Conservation (phyloP, 2,797 vertebrate species). For the Mormyrus proboscirostris region DNA sequence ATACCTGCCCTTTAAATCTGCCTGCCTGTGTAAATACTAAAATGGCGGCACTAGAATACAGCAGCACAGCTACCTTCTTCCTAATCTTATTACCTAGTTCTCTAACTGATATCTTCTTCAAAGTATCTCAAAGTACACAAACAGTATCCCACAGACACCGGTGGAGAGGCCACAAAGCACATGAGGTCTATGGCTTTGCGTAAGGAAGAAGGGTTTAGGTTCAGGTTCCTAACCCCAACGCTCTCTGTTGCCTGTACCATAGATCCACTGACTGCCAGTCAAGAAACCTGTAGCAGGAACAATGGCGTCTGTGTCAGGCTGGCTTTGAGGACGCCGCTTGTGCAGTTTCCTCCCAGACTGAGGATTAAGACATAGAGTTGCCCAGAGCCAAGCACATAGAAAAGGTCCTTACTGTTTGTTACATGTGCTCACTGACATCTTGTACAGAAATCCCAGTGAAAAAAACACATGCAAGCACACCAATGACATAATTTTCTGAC, state of each 20-base stretch:
- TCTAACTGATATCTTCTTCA: not conserved
- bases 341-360: not conserved
- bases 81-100: not conserved
- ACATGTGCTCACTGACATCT: not conserved
- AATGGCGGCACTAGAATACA: not conserved
- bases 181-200: not conserved
- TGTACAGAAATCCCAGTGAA: not conserved
- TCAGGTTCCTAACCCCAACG: not conserved
- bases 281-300: not conserved
- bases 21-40: not conserved
- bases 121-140: not conserved
- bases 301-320: not conserved
- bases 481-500: not conserved
- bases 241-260: not conserved
- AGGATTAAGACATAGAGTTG: not conserved
- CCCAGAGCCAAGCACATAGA: constrained; percentile 8
- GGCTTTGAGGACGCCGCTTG: not conserved
- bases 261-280: not conserved
- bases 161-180: not conserved
- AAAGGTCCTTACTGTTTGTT: not conserved
- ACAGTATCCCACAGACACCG: not conserved
- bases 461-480: not conserved
- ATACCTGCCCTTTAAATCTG: not conserved
- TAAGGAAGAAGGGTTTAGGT: not conserved
- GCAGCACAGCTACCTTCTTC: not conserved